These are phyloP conservation scores for Tenthredo livida DNA, from an alignment of 2,888 invertebrate species.

Conservation along the genomic window DNA sequence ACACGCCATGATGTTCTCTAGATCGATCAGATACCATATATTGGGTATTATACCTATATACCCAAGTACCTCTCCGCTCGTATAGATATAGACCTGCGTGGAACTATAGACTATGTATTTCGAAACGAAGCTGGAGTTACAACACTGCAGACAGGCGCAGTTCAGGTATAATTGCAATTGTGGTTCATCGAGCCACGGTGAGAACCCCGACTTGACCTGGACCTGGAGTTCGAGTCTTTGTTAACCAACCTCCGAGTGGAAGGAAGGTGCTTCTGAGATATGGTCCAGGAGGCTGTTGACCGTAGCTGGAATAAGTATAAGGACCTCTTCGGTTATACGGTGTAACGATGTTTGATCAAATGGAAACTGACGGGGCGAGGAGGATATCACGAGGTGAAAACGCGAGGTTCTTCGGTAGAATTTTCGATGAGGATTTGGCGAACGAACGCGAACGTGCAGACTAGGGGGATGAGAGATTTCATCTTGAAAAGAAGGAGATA, in stretches of 20 bases:
- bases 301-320: neutral
- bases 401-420: neutral
- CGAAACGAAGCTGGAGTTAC: neutral
- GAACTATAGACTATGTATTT: conserved; percentile 1
- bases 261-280: neutral
- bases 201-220: conserved; percentile 27
- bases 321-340: neutral
- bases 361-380: neutral
- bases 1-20: neutral
- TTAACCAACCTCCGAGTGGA: conserved; percentile 13
- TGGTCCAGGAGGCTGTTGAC: conserved; percentile 33
- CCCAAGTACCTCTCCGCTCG: neutral
- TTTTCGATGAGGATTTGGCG: neutral
- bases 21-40: neutral
- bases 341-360: neutral
- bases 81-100: neutral
- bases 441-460: neutral
- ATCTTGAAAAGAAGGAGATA: conserved; percentile 28
- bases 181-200: conserved; percentile 10
- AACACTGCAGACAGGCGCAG: conserved; percentile 1
- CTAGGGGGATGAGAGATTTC: neutral
- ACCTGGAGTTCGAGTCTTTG: conserved; percentile 24
- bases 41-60: too few species aligned
- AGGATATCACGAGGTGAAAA: neutral
- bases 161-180: conserved; percentile 28